phyloP scores from a whole-genome alignment of 1,140 invertebrate genomes.

The Drosophila pseudoobscura region DNA sequence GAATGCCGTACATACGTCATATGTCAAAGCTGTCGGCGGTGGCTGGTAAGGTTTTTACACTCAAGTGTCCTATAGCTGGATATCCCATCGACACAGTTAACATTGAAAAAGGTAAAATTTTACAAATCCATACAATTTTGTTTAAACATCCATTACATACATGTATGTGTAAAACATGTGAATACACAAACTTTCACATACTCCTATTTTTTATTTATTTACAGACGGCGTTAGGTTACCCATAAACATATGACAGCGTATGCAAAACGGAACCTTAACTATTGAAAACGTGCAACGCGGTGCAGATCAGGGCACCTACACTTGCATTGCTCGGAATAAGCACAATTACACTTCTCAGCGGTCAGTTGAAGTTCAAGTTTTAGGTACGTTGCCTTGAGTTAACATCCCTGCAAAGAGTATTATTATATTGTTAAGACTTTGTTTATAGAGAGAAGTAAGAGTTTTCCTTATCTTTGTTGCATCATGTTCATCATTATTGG shows the following conservation, averaged over 20 bases:
- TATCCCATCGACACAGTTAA: slow-evolving; percentile 5
- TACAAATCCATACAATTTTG: no score
- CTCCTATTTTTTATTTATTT: not conserved
- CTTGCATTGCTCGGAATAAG: slow-evolving; percentile 87
- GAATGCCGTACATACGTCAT: slow-evolving; percentile 9
- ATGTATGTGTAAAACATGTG: no score
- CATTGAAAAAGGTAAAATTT: slow-evolving; percentile 10
- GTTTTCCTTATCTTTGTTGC: no score
- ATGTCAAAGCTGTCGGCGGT: not conserved
- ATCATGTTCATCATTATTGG: no score
- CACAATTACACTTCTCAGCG: slow-evolving; percentile 86
- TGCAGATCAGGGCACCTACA: slow-evolving; percentile 88
- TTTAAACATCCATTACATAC: no score
- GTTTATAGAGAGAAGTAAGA: no score
- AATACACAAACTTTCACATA: no score
- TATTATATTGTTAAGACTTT: no score
- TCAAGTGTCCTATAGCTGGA: slow-evolving; percentile 11
- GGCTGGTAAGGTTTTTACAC: slow-evolving; percentile 4
- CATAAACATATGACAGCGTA: slow-evolving; percentile 88
- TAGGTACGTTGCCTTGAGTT: slow-evolving; percentile 83
- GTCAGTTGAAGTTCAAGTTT: slow-evolving; percentile 85
- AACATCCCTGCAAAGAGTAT: no score
- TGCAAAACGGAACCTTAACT: slow-evolving; percentile 87
- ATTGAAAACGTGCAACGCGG: slow-evolving; percentile 87
- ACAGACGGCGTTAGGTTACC: slow-evolving; percentile 86